These are phyloP conservation scores for Orientallactaga sibirica DNA, from an alignment of 2,797 vertebrate species.

Conservation along the genomic window DNA sequence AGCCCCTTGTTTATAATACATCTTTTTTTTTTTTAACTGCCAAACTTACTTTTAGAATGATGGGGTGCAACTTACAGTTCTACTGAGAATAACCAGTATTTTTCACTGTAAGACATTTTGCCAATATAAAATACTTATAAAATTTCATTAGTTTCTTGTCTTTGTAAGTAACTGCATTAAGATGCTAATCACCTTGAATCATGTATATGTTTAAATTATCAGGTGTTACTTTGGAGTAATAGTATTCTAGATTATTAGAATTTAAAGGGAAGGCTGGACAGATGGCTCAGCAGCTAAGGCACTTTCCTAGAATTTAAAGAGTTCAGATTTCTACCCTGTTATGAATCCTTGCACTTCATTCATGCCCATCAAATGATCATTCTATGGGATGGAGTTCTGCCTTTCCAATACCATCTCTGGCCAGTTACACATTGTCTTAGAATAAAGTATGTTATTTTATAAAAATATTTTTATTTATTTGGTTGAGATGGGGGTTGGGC, in stretches of 20 bases:
- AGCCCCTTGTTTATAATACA: neutral
- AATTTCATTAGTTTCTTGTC: neutral
- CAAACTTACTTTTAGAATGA: conserved; percentile 43
- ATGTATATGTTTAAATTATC: conserved; percentile 20
- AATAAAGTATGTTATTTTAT: neutral
- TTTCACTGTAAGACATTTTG: conserved; percentile 50
- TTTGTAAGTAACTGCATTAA: conserved; percentile 53
- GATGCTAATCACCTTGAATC: neutral
- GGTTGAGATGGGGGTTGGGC: no score
- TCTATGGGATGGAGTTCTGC: conserved; percentile 32
- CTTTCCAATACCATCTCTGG: neutral
- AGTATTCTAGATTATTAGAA: neutral
- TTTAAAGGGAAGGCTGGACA: no score
- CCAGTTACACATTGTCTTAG: conserved; percentile 42
- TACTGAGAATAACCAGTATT: neutral
- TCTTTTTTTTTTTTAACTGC: conserved; percentile 8
- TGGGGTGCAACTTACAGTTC: conserved; percentile 39
- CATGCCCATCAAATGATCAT: neutral
- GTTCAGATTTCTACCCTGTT: neutral
- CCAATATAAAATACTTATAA: conserved; percentile 6
- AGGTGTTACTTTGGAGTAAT: conserved; percentile 37
- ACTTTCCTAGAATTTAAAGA: neutral
- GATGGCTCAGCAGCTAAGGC: neutral
- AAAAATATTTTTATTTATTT: no score
- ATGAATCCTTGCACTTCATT: conserved; percentile 21